Conservation (phyloP, 2,797 vertebrate species). For the Tangara arthus region DNA sequence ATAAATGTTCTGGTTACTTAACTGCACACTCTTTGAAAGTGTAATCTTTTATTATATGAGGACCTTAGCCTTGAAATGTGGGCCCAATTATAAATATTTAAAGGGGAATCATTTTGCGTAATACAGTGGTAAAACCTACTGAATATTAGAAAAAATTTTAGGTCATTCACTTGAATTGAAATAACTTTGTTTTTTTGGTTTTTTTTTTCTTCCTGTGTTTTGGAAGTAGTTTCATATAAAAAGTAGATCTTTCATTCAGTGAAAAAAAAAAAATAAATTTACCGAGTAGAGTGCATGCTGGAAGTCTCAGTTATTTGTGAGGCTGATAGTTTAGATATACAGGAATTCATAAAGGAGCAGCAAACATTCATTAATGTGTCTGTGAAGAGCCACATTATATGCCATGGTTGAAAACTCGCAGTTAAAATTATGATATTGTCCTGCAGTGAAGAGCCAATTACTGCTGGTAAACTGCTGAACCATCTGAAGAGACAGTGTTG, state of each 20-base stretch:
- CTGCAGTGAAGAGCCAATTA: constrained; percentile 46
- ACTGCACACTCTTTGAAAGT: background rate
- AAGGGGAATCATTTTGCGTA: background rate
- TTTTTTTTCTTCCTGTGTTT: background rate
- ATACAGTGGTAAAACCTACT: background rate
- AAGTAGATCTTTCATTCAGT: background rate
- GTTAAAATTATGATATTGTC: constrained; percentile 28
- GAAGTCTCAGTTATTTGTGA: background rate
- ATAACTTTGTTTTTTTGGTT: background rate
- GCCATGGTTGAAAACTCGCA: constrained; percentile 22
- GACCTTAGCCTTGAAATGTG: constrained; percentile 8
- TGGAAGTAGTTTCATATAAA: background rate
- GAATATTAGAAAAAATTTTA: background rate
- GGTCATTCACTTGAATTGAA: background rate
- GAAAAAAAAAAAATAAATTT: background rate
- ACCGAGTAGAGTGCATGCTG: background rate
- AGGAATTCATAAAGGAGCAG: background rate
- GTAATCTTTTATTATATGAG: background rate
- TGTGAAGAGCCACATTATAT: constrained; percentile 16
- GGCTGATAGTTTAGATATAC: background rate
- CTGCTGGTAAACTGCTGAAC: constrained; percentile 1
- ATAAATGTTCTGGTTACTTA: constrained; percentile 34
- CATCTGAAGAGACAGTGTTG: background rate
- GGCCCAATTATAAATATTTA: constrained; percentile 2
- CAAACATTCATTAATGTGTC: constrained; percentile 27